Conservation (phyloP, 2,113 vertebrate species). For the Gnathonemus longibarbis region DNA sequence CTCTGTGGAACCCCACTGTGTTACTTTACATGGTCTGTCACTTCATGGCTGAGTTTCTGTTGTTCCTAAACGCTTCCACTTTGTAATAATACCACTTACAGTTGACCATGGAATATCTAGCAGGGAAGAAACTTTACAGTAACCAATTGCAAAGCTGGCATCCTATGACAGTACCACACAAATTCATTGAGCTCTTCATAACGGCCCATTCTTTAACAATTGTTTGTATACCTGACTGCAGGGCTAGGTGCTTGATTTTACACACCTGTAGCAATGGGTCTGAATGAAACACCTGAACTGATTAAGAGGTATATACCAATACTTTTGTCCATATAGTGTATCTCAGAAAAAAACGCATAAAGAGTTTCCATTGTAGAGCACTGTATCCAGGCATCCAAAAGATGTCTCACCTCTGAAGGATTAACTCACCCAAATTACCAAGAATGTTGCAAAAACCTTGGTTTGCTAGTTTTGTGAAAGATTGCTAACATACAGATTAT, state of each 20-base stretch:
- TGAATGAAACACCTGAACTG: not conserved
- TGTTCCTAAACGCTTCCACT: not conserved
- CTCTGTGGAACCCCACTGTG: not conserved
- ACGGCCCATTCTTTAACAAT: not conserved
- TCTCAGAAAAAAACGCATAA: not conserved
- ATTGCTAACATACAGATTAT: not conserved
- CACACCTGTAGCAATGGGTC: not conserved
- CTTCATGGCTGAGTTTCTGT: not conserved
- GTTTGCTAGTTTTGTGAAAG: not conserved
- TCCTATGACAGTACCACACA: not conserved
- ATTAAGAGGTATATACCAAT: not conserved
- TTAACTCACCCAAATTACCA: not conserved
- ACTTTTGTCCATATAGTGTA: not conserved
- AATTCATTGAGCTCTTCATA: not conserved
- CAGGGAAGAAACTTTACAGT: not conserved
- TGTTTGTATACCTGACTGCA: not conserved
- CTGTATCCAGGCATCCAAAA: not conserved
- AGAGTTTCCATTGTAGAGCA: not conserved
- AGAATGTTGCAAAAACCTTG: not conserved
- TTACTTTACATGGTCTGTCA: not conserved
- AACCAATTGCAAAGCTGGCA: not conserved
- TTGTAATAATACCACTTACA: not conserved
- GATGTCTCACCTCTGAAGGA: not conserved
- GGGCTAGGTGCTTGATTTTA: not conserved
- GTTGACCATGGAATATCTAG: not conserved